Evolutionary conservation across 1,140 invertebrate species (phyloP).

Genomic region (Bilobella aurantiaca): DNA sequence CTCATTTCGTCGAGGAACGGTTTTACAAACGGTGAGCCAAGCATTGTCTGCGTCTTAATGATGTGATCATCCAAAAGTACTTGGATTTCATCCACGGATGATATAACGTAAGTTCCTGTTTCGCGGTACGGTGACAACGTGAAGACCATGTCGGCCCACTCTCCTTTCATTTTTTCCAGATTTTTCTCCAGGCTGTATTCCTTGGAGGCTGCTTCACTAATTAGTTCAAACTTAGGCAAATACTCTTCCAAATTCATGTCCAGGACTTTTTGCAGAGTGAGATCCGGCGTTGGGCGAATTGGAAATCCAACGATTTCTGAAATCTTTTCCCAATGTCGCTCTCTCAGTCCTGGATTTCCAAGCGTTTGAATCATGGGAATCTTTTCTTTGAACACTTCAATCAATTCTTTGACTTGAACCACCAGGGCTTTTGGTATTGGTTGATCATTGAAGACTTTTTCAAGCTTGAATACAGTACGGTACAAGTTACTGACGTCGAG

Average conservation of each 20-base stretch:
- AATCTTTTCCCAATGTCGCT: constrained; percentile 89
- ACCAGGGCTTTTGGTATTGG: constrained; percentile 49
- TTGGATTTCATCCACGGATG: constrained; percentile 89
- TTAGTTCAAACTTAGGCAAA: constrained; percentile 78
- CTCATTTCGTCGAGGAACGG: constrained; percentile 60
- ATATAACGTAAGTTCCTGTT: constrained; percentile 81
- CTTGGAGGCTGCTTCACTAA: constrained; percentile 90
- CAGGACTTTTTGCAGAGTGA: constrained; percentile 74
- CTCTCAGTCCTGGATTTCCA: constrained; percentile 86
- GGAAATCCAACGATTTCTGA: constrained; percentile 91
- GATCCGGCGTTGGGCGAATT: constrained; percentile 69
- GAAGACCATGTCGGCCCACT: constrained; percentile 84
- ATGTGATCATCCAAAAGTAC: constrained; percentile 90
- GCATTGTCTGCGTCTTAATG: constrained; percentile 94
- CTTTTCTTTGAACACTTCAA: constrained; percentile 82
- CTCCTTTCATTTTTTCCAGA: constrained; percentile 77
- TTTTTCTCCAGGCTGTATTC: constrained; percentile 86
- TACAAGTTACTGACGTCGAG: constrained; percentile 66
- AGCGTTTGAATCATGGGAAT: constrained; percentile 82
- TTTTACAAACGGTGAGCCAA: constrained; percentile 91
- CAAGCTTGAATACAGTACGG: constrained; percentile 73
- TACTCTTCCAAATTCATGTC: constrained; percentile 85
- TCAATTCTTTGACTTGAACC: constrained; percentile 51
- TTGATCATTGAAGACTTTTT: constrained; percentile 66
- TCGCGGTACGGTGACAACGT: constrained; percentile 62